Evolutionary conservation across 2,797 vertebrate species (phyloP).

Genomic region (Thaleichthys pacificus): DNA sequence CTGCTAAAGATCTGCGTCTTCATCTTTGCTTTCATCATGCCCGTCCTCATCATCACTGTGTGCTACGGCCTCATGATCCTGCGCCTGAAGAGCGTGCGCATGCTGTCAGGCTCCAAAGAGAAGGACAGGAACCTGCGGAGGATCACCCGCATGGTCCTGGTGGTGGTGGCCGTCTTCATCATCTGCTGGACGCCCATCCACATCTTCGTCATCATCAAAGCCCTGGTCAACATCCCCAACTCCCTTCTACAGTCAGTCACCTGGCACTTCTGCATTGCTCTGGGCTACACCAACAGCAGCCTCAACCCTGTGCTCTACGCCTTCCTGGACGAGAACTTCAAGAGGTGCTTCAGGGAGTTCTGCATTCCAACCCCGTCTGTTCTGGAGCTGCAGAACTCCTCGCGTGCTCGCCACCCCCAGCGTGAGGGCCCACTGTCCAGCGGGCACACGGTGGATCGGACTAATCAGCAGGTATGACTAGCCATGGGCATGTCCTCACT

Average conservation of each 20-base stretch:
- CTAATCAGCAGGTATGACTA: conserved; percentile 97
- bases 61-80: conserved; percentile 98
- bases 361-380: conserved; percentile 89
- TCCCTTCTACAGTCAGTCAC: conserved; percentile 93
- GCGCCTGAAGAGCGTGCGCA: conserved; percentile 94
- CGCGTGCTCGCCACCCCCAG: conserved; percentile 79
- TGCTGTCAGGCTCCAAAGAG: conserved; percentile 97
- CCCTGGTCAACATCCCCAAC: conserved; percentile 89
- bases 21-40: conserved; percentile 99
- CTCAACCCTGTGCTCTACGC: conserved; percentile 98
- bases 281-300: conserved; percentile 94
- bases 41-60: conserved; percentile 95
- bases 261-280: conserved; percentile 98
- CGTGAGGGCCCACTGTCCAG: conserved; percentile 84
- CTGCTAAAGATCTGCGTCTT: conserved; percentile 98
- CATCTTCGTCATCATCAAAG: conserved; percentile 95
- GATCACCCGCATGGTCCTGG: conserved; percentile 97
- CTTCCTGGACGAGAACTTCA: conserved; percentile 99
- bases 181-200: conserved; percentile 99
- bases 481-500: conserved; percentile 87
- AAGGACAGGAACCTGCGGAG: conserved; percentile 95
- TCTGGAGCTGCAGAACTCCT: conserved; percentile 91
- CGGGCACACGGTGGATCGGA: conserved; percentile 87
- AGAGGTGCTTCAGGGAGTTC: conserved; percentile 98
- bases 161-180: conserved; percentile 97